Evolutionary conservation across 92 coral and sea anemone species (phyloP), one percentile per base, ranked within the genome.

Genomic region (Heliopora coerulea): DNA sequence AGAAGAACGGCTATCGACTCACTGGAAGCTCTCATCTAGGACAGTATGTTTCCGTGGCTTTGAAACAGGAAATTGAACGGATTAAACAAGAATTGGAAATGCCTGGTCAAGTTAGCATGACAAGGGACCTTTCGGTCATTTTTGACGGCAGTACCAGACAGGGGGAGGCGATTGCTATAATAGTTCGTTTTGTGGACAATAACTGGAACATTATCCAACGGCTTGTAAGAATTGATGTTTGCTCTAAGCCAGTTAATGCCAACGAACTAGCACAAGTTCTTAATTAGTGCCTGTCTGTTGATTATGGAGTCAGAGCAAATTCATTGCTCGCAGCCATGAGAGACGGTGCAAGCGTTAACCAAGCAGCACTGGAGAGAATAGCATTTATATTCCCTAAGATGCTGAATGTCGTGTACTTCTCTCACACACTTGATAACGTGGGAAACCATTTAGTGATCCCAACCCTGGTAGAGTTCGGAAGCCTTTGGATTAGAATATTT

Each of bases 321-420:
- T n/a, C n/a, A 58, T 35, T 86, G 54, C 75, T 86, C 8, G 85
- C 85, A 59, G 83, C 82, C 25, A 85, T 85, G 80, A 67, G 83
- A 49, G 83, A 80, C 73, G 89, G 84, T 11, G 85, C 88, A 48
- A 79, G 84, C 49, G 88, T 80, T n/a, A 85, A 85, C 52, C 64
- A 72, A 75, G 61, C 60, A 34, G 82, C 88, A 37, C 34, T 83
- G 82, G 54, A 50, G 23, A 49, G 68, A 37, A 67, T 83, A 42
- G 34, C 39, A 41, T 83, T 83, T 40, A 49, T 68, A 26, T n/a
- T 83, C 61, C 37, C 86, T 39, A 77, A 77, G 62, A 57, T 80
- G 31, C 59, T 84, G 37, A 69, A 66, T 39, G 49, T 80, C 59
- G 78, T 80, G 68, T 78, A 79, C 59, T 72, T 79, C 54, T 72